phyloP scores from a whole-genome alignment of 2,797 vertebrate species.

The Thamnophis elegans region DNA sequence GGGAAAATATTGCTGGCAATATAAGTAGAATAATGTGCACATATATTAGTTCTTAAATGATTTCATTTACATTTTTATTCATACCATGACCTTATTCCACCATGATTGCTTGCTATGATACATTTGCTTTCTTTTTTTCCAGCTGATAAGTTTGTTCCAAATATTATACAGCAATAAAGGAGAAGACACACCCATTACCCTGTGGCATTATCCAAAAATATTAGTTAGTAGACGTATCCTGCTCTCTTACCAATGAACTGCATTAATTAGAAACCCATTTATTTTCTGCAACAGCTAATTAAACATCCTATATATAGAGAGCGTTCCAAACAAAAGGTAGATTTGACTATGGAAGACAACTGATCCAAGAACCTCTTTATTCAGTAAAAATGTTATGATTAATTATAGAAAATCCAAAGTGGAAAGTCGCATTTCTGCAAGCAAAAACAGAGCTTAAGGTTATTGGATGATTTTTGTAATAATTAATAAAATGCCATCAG shows the following conservation, averaged over 20 bases:
- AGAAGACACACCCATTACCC: not conserved
- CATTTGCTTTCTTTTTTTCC: not conserved
- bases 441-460: not conserved
- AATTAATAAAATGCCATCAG: too few species aligned
- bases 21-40: not conserved
- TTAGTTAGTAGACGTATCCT: not conserved
- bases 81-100: not conserved
- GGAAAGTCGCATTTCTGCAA: not conserved
- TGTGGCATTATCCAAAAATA: not conserved
- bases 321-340: not conserved
- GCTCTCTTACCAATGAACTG: not conserved
- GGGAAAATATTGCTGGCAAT: not conserved
- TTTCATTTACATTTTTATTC: slow-evolving; percentile 20
- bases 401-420: not conserved
- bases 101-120: slow-evolving; percentile 1
- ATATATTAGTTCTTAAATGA: not conserved
- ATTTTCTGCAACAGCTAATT: not conserved
- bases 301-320: not conserved
- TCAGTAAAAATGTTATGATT: not conserved
- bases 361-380: not conserved
- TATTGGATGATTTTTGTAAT: too few species aligned
- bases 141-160: not conserved
- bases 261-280: not conserved
- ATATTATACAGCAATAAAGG: not conserved
- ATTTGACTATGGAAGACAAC: not conserved